These are phyloP conservation scores for Heliconius melpomene DNA, from an alignment of 1,140 invertebrate genomes.

Conservation along the genomic window DNA sequence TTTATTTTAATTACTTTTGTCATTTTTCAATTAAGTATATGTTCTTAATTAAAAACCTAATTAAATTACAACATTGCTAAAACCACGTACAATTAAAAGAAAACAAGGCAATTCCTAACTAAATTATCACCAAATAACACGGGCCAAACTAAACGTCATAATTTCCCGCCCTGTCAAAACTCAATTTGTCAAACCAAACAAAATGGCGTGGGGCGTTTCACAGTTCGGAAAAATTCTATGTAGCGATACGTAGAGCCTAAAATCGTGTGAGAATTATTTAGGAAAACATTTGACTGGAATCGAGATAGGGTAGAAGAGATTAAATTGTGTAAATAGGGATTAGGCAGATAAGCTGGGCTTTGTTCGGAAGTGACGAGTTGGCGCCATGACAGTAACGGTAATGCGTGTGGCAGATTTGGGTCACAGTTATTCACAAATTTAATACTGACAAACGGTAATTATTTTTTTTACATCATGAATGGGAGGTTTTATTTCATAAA, in stretches of 20 bases:
- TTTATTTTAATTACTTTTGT: not conserved
- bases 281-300: conserved; percentile 40
- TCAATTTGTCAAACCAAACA: conserved; percentile 78
- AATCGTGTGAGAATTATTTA: conserved; percentile 49
- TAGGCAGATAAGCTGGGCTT: conserved; percentile 73
- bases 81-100: conserved; percentile 48
- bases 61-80: conserved; percentile 10
- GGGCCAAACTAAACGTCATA: conserved; percentile 57
- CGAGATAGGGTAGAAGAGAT: conserved; percentile 65
- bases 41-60: not conserved
- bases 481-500: not conserved
- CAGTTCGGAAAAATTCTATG: conserved; percentile 46
- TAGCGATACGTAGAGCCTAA: conserved; percentile 50
- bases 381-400: conserved; percentile 57
- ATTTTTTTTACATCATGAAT: conserved; percentile 7
- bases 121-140: conserved; percentile 65
- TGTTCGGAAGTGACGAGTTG: conserved; percentile 68
- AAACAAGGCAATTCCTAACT: conserved; percentile 57
- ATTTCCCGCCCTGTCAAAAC: conserved; percentile 76
- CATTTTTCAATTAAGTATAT: not conserved
- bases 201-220: conserved; percentile 56
- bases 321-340: conserved; percentile 80
- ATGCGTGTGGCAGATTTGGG: conserved; percentile 65
- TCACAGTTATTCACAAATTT: conserved; percentile 44
- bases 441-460: conserved; percentile 20